Evolutionary conservation across 2,113 vertebrate genomes (phyloP).

Genomic region (Crotalus tigris): DNA sequence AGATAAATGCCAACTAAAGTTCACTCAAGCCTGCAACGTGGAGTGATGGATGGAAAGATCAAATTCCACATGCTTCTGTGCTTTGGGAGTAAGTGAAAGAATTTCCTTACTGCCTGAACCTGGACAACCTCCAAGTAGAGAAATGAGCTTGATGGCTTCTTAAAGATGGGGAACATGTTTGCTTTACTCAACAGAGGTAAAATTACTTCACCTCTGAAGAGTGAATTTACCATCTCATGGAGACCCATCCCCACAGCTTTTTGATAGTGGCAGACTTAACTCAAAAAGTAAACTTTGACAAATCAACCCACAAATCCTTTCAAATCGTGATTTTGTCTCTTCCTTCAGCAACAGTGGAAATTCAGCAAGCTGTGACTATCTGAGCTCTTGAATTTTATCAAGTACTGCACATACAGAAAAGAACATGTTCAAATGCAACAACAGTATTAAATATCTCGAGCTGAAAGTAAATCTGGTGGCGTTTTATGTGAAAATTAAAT

Average conservation of each 20-base stretch:
- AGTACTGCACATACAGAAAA: neutral
- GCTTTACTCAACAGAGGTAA: neutral
- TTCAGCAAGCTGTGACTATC: neutral
- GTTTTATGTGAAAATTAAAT: neutral
- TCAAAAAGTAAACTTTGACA: neutral
- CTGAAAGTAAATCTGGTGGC: neutral
- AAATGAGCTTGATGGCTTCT: neutral
- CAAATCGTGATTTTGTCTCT: neutral
- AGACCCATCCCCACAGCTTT: neutral
- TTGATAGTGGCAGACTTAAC: neutral
- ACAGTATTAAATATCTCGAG: neutral
- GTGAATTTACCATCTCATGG: neutral
- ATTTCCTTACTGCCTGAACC: neutral
- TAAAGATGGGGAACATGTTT: neutral
- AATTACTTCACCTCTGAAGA: neutral
- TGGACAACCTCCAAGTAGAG: neutral
- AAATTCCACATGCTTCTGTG: conserved; percentile 52
- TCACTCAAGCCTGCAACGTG: conserved; percentile 41
- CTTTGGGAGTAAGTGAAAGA: neutral
- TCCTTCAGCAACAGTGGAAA: neutral
- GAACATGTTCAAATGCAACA: neutral
- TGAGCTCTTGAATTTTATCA: neutral
- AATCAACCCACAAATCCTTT: neutral
- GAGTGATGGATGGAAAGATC: conserved; percentile 24
- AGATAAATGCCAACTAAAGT: conserved; percentile 54